These are phyloP conservation scores for Glaucomys volans DNA, from an alignment of 2,113 vertebrate species.

Conservation along the genomic window DNA sequence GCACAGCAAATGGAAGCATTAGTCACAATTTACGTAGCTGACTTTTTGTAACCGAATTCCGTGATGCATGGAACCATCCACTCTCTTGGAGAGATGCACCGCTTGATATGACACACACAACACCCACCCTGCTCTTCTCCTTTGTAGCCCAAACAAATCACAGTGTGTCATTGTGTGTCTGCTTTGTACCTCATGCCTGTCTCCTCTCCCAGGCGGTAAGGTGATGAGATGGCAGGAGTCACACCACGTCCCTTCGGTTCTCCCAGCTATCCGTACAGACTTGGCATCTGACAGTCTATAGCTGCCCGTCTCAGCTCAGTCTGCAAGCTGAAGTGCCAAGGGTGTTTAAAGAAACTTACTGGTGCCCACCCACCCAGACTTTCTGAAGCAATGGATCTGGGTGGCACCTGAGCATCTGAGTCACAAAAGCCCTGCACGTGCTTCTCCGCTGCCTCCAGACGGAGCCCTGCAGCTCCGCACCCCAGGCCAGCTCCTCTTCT, in stretches of 20 bases:
- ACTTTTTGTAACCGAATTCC: slow-evolving; percentile 22
- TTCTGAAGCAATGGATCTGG: not conserved
- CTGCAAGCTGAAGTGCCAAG: not conserved
- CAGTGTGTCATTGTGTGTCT: slow-evolving; percentile 57
- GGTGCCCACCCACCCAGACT: not conserved
- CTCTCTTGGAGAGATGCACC: not conserved
- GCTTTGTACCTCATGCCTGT: slow-evolving; percentile 65
- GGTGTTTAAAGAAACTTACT: not conserved
- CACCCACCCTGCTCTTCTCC: slow-evolving; percentile 1
- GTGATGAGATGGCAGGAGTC: slow-evolving; percentile 2
- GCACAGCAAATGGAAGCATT: not conserved
- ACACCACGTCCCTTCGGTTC: slow-evolving; percentile 18
- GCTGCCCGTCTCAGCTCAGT: slow-evolving; percentile 2
- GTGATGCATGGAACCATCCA: not conserved
- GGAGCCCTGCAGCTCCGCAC: rapidly evolving
- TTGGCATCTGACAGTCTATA: not conserved
- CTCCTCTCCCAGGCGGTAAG: slow-evolving; percentile 18
- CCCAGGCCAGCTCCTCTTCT: not conserved
- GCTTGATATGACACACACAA: not conserved
- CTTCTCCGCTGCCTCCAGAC: not conserved
- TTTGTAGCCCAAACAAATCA: slow-evolving; percentile 60
- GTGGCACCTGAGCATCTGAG: not conserved
- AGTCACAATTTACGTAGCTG: slow-evolving; percentile 32
- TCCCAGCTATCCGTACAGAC: not conserved
- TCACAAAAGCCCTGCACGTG: not conserved